Evolutionary conservation across 2,113 vertebrate genomes (phyloP).

Genomic region (Syngnathus typhle): DNA sequence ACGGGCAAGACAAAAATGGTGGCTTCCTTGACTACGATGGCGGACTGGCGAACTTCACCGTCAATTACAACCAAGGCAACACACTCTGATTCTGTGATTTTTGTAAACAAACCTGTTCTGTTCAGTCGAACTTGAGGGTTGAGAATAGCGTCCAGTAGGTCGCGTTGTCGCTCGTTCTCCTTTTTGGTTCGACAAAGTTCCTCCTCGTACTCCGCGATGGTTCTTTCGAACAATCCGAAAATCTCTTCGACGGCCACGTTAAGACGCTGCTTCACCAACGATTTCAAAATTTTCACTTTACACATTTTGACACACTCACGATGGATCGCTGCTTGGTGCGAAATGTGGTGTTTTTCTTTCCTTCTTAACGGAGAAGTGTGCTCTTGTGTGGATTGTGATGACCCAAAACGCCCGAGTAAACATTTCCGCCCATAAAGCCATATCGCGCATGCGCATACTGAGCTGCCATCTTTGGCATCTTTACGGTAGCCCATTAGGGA

Average conservation of each 20-base stretch:
- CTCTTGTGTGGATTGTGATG: not conserved
- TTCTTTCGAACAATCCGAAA: conserved; percentile 5
- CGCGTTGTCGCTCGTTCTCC: conserved; percentile 3
- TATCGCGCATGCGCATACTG: not conserved
- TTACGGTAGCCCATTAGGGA: not conserved
- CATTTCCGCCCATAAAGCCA: not conserved
- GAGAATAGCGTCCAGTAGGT: not conserved
- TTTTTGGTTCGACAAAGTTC: conserved; percentile 6
- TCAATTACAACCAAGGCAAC: not conserved
- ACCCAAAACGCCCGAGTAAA: not conserved
- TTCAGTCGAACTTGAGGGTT: too few species aligned
- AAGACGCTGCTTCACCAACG: conserved; percentile 4
- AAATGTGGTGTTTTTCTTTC: not conserved
- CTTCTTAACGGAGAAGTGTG: not conserved
- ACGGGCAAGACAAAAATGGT: not conserved
- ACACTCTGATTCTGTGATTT: not conserved
- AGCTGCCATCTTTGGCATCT: not conserved
- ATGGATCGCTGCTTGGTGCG: not conserved
- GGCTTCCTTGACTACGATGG: not conserved
- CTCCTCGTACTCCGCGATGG: conserved; percentile 3
- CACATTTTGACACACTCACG: not conserved
- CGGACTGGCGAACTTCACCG: not conserved
- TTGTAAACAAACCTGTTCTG: not conserved
- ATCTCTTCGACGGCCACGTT: conserved; percentile 4
- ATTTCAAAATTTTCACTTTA: not conserved